Conservation (phyloP, 2,113 vertebrate species). For the Istiophorus platypterus region DNA sequence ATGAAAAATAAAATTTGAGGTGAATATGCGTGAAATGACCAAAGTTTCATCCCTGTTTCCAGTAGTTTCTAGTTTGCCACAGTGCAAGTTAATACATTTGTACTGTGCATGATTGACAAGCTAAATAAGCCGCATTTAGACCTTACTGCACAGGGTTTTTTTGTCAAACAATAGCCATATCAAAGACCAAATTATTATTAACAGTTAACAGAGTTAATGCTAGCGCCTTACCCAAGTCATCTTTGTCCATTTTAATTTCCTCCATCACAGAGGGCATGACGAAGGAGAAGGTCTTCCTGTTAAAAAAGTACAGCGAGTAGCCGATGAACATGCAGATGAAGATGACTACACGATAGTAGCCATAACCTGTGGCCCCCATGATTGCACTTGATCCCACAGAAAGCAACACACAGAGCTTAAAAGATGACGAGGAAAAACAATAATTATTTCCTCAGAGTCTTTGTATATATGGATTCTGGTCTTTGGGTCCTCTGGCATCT, state of each 20-base stretch:
- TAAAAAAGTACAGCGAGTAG: conserved; percentile 96
- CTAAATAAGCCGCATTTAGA: background rate
- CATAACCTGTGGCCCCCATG: conserved; percentile 87
- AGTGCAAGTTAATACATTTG: background rate
- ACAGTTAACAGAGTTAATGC: too few species aligned
- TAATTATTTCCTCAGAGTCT: background rate
- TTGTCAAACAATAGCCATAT: background rate
- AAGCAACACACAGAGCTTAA: background rate
- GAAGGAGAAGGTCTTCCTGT: conserved; percentile 98
- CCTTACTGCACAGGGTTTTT: background rate
- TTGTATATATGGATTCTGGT: conserved; percentile 9
- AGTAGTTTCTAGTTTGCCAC: background rate
- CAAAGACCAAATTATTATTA: background rate
- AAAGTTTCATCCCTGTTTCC: background rate
- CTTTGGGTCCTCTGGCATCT: conserved; percentile 1
- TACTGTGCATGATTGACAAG: background rate
- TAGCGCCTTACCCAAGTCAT: conserved; percentile 91
- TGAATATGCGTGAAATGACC: background rate
- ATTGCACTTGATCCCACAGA: background rate
- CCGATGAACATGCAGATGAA: conserved; percentile 94
- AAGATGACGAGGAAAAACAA: background rate
- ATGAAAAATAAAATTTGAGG: background rate
- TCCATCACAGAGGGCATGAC: conserved; percentile 96
- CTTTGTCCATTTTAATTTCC: conserved; percentile 94
- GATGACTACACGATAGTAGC: conserved; percentile 89